Conservation (phyloP, 2,888 invertebrate genomes). For the Mimachlamys varia region DNA sequence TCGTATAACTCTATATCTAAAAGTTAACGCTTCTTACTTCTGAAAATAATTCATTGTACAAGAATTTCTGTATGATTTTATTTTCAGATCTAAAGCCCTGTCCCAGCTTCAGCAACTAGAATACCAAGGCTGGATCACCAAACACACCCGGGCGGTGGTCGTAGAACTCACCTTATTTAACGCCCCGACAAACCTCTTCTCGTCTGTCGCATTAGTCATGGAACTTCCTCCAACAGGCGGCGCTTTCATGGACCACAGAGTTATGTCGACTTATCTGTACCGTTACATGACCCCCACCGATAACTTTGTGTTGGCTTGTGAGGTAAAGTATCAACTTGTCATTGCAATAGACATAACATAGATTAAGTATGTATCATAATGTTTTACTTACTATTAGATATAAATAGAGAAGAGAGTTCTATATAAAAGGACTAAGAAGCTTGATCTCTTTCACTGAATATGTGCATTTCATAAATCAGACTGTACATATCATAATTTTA, state of each 20-base stretch:
- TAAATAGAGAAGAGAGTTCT: too few species aligned
- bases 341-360: too few species aligned
- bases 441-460: too few species aligned
- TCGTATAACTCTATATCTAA: too few species aligned
- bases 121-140: conserved; percentile 70
- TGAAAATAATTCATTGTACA: background rate
- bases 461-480: too few species aligned
- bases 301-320: conserved; percentile 76
- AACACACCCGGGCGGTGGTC: conserved; percentile 72
- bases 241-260: conserved; percentile 61
- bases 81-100: conserved; percentile 59
- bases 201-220: conserved; percentile 72
- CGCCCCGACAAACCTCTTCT: conserved; percentile 76
- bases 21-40: too few species aligned
- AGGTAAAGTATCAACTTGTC: conserved; percentile 63
- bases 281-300: conserved; percentile 74
- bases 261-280: conserved; percentile 75
- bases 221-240: conserved; percentile 75
- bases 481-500: too few species aligned
- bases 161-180: conserved; percentile 78
- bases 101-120: conserved; percentile 64
- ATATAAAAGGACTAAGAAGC: too few species aligned
- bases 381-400: too few species aligned
- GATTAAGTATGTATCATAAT: too few species aligned
- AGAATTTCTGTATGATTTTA: background rate